Base-by-base conservation (phyloP, 2,113 vertebrate species). In the Peromyscus maniculatus region DNA sequence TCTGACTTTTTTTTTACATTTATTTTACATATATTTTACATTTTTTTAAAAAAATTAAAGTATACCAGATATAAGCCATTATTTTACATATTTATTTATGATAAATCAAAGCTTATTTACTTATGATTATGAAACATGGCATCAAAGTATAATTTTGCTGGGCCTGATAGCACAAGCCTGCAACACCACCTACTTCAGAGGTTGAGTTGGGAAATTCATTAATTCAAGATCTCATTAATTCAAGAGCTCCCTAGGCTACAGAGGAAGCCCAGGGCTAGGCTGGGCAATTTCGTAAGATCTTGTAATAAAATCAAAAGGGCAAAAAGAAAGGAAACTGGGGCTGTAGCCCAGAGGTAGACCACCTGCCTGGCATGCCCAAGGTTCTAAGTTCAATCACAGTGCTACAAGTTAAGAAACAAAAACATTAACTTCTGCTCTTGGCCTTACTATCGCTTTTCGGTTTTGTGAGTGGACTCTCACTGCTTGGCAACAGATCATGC, bases 41-140 rank as follows among this genome's bases (percentile, higher is more conserved):
- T 36, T 43, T 84, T n/a, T 67, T 86, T 86, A 72, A 11, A 89
- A 95, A 96, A 97, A 78, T 39, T 62, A 89, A 91, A 96, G 31
- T 5, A 90, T 5, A 36, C 28, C 71, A 62, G 15, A 96, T 46
- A 96, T 19, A 49, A 90, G 67, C 24, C 75, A 52, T 74, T 52
- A 79, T 75, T 28, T 66, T 74, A 74, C 21, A 39, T 21, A 52
- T 74, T 80, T 67, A 75, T 24, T 28, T 69, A 89, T 59, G 24
- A 36, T 28, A 64, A 94, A 55, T 5, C 28, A 93, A 91, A 49
- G 49, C 7, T 87, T 13, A 8, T 91, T 91, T 83, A 49, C 55
- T 96, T 92, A 82, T 12, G 10, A 89, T 52, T 87, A 91, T 43
- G 71, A 96, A 89, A 24, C 9, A 28, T 2, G 13, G 4, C 13